Percentiles rank a stretch among this genome's conserved stretches.
Evolutionary conservation across 2,888 invertebrate genomes (phyloP).

Genomic region (Phyto melanocephala): DNA sequence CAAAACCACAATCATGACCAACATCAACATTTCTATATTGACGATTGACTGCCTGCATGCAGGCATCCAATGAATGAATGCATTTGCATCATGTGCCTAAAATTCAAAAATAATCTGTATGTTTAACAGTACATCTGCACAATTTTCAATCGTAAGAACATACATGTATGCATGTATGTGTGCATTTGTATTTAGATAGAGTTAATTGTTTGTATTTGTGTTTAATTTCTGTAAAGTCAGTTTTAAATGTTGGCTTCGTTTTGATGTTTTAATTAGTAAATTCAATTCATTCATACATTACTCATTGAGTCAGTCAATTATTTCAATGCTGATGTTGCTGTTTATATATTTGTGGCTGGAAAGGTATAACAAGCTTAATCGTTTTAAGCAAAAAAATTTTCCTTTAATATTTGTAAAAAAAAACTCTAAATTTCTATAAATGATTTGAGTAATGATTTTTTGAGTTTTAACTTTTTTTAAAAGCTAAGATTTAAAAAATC

Average conservation of each 20-base stretch:
- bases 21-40: constrained; percentile 51
- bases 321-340: neutral
- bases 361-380: no score
- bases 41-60: constrained; percentile 14
- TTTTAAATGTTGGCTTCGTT: constrained; percentile 34
- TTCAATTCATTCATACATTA: constrained; percentile 25
- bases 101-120: constrained; percentile 37
- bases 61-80: neutral
- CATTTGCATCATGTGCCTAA: neutral
- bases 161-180: no score
- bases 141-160: neutral
- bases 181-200: neutral
- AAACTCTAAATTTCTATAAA: no score
- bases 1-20: constrained; percentile 48
- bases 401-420: no score
- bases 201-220: neutral
- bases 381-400: no score
- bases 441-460: no score
- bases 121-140: constrained; percentile 12
- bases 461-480: no score
- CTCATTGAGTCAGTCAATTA: constrained; percentile 17
- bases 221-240: constrained; percentile 12
- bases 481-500: no score
- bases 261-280: constrained; percentile 61
- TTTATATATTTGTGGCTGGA: neutral